Evolutionary conservation across 2,113 vertebrate genomes (phyloP), one percentile per base, ranked within the genome.

Genomic region (Malurus elegans): DNA sequence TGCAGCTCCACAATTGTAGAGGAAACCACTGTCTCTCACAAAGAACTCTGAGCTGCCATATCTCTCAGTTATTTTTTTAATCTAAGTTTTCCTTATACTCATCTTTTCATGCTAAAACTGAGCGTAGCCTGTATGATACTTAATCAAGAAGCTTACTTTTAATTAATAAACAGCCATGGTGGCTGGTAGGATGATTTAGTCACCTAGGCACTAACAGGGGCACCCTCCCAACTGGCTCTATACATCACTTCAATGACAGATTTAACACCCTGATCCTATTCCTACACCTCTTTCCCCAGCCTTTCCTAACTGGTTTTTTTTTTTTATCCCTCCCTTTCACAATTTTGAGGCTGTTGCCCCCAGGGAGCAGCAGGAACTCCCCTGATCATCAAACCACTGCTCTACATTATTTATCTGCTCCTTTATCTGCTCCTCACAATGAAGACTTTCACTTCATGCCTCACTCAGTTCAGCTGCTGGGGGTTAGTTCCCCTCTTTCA

Each of bases 291-390:
- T 58, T 60, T 56, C 14, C 24, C 21, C 51, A n/a, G 31, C 13
- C 54, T n/a, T 21, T 34, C 8, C 9, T 14, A 56, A 3, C 6
- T 5, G 17, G 11, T 7, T 67, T 34, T 34, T 31, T 48, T 40
- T 31, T 25, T 21, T 0, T 3, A 1, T 1, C 17, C 14, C 8
- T 15, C 14, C 18, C 51, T 47, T 45, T 7, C 14, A 32, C 10
- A 72, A 12, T 38, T 87, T 60, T 20, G 51, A 79, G 45, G 14
- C 26, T 65, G 9, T 31, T 26, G 5, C 29, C 58, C 32, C 28
- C 31, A 66, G n/a, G 16, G 26, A 71, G 7, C 34, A 53, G 14
- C 18, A 29, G 7, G 8, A 84, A 54, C 31, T 17, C 40, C 18
- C 17, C 19, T 2, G 4, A 73, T 10, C 38, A 81, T 8, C n/a